Percentiles rank a stretch among this genome's conserved stretches.
Evolutionary conservation across 2,888 invertebrate species (phyloP).

Genomic region (Pyrrhosoma nymphula): DNA sequence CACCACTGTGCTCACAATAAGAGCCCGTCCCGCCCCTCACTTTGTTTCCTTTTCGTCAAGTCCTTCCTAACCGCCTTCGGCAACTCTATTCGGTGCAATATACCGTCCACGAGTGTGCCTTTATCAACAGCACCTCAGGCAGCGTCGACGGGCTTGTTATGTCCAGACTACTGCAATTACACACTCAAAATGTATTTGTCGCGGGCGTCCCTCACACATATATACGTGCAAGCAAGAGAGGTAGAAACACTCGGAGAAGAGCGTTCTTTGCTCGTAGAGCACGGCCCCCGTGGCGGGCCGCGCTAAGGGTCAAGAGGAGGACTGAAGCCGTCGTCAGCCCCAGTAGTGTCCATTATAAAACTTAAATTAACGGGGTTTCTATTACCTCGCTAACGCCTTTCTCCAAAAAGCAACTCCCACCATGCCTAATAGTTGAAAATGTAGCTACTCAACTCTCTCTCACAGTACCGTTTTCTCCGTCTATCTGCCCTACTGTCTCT

Average conservation of each 20-base stretch:
- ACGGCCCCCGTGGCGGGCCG: background rate
- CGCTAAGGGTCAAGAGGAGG: background rate
- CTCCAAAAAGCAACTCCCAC: background rate
- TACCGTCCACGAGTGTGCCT: background rate
- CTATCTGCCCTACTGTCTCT: background rate
- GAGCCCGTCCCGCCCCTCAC: background rate
- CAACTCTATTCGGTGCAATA: background rate
- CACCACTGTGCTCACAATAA: background rate
- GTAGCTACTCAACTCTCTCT: background rate
- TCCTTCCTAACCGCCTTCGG: background rate
- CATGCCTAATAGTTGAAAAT: background rate
- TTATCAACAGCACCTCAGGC: slow-evolving; percentile 27
- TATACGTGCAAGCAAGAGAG: background rate
- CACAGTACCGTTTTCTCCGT: background rate
- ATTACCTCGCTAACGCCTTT: background rate
- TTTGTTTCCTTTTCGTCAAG: background rate
- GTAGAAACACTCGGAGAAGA: background rate
- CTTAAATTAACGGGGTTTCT: slow-evolving; percentile 25
- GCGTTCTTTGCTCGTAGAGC: background rate
- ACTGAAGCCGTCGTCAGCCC: background rate
- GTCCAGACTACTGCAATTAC: slow-evolving; percentile 29
- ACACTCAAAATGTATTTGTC: background rate
- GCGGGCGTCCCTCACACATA: background rate
- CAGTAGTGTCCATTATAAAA: slow-evolving; percentile 33
- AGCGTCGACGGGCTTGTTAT: slow-evolving; percentile 5